Evolutionary conservation across 1,140 invertebrate genomes (phyloP).

Genomic region (Micrasema longulum): DNA sequence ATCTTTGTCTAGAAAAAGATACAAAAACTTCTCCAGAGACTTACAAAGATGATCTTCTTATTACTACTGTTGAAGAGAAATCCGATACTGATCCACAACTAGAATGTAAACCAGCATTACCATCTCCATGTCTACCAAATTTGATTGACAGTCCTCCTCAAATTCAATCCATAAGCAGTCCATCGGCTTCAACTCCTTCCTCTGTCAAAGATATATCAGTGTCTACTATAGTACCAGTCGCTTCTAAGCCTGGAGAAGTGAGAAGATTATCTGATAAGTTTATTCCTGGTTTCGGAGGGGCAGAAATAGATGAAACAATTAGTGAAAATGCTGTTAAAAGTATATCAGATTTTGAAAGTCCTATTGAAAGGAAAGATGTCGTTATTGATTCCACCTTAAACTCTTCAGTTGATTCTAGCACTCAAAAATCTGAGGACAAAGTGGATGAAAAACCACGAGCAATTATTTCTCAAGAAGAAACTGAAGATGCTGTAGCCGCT

Average conservation of each 20-base stretch:
- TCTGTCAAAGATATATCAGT: conserved; percentile 59
- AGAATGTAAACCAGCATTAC: conserved; percentile 51
- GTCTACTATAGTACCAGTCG: conserved; percentile 49
- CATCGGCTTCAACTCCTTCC: conserved; percentile 50
- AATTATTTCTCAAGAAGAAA: conserved; percentile 91
- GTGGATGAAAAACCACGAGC: conserved; percentile 82
- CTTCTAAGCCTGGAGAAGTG: conserved; percentile 62
- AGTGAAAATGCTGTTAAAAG: conserved; percentile 83
- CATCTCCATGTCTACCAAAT: conserved; percentile 64
- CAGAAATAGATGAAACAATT: conserved; percentile 76
- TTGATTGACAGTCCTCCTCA: conserved; percentile 64
- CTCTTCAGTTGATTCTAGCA: conserved; percentile 54
- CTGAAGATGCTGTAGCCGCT: conserved; percentile 90
- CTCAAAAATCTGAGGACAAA: conserved; percentile 67
- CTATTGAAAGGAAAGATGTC: conserved; percentile 57
- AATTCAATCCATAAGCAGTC: background rate
- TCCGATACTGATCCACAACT: conserved; percentile 56
- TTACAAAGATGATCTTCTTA: conserved; percentile 35
- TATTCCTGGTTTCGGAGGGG: conserved; percentile 77
- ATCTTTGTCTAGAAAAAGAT: conserved; percentile 44
- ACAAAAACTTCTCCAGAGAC: conserved; percentile 31
- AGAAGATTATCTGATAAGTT: conserved; percentile 68
- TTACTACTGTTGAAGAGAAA: conserved; percentile 52
- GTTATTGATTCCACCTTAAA: conserved; percentile 53
- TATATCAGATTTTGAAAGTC: conserved; percentile 61